phyloP scores from a whole-genome alignment of 2,888 invertebrate genomes.

The Lutraria lutraria region DNA sequence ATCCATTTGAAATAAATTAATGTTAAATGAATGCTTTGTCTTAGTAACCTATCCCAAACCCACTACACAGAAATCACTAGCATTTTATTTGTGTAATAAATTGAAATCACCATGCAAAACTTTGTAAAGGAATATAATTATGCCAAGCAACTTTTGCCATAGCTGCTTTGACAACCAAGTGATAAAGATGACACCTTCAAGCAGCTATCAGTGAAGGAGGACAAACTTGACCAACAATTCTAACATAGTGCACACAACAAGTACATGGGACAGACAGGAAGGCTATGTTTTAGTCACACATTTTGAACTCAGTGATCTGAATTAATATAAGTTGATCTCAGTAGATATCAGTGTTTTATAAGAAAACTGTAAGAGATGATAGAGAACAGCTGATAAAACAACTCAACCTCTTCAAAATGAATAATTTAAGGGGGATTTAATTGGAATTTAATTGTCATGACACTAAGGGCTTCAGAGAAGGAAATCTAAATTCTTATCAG shows the following conservation, averaged over 20 bases:
- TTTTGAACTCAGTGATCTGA: background rate
- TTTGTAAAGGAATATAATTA: too few relatives aligned
- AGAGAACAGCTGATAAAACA: slow-evolving; percentile 4
- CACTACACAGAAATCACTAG: too few relatives aligned
- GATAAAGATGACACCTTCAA: background rate
- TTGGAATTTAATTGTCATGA: slow-evolving; percentile 7
- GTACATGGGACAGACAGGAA: background rate
- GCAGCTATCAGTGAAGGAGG: background rate
- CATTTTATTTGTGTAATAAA: too few relatives aligned
- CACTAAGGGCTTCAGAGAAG: background rate
- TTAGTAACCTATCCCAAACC: too few relatives aligned
- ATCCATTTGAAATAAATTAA: background rate
- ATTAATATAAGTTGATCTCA: too few relatives aligned
- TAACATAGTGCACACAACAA: background rate
- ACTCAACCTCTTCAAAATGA: slow-evolving; percentile 5
- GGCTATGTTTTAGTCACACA: background rate
- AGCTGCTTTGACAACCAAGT: background rate
- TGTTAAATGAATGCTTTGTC: background rate
- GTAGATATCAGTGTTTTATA: slow-evolving; percentile 9
- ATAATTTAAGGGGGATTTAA: background rate
- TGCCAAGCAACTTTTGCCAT: too few relatives aligned
- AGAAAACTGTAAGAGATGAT: background rate
- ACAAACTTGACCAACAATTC: background rate
- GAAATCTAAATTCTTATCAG: background rate
- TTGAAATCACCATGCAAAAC: too few relatives aligned